These are phyloP conservation scores for Mythimna loreyi DNA, from an alignment of 2,888 invertebrate species.

Conservation along the genomic window DNA sequence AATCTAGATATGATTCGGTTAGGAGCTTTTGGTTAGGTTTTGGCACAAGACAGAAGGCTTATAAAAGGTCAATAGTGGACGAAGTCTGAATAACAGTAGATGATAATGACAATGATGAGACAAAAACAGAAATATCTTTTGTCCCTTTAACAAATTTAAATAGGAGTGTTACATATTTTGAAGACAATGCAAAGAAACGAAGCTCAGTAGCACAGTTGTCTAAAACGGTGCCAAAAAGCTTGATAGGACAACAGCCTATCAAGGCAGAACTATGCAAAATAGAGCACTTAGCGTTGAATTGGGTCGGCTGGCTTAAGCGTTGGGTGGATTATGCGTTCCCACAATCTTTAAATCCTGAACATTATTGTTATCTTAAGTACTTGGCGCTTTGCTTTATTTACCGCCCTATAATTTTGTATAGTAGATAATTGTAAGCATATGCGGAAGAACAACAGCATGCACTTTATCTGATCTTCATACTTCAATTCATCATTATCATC, in stretches of 20 bases:
- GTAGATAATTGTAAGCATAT: too few relatives aligned
- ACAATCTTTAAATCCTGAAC: slow-evolving; percentile 48
- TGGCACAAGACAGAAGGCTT: neutral
- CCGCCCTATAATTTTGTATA: neutral
- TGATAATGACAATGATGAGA: neutral
- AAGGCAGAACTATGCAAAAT: slow-evolving; percentile 46
- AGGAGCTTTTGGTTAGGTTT: neutral
- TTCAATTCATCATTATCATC: too few relatives aligned
- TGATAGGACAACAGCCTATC: slow-evolving; percentile 39
- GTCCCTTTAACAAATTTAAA: neutral
- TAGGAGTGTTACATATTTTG: neutral
- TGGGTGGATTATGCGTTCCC: slow-evolving; percentile 25
- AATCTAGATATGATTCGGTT: neutral
- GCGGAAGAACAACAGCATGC: too few relatives aligned
- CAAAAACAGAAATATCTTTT: neutral
- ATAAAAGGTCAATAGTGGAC: neutral
- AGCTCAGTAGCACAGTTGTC: slow-evolving; percentile 4
- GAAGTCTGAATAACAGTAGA: neutral
- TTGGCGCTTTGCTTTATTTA: slow-evolving; percentile 23
- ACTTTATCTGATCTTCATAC: too few relatives aligned
- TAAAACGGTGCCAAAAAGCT: slow-evolving; percentile 47
- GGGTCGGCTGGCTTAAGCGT: slow-evolving; percentile 42
- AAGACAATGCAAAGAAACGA: slow-evolving; percentile 5
- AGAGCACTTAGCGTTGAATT: slow-evolving; percentile 44
- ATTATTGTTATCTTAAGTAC: slow-evolving; percentile 41